phyloP scores from a whole-genome alignment of 2,797 vertebrate species.

The Columba guinea region DNA sequence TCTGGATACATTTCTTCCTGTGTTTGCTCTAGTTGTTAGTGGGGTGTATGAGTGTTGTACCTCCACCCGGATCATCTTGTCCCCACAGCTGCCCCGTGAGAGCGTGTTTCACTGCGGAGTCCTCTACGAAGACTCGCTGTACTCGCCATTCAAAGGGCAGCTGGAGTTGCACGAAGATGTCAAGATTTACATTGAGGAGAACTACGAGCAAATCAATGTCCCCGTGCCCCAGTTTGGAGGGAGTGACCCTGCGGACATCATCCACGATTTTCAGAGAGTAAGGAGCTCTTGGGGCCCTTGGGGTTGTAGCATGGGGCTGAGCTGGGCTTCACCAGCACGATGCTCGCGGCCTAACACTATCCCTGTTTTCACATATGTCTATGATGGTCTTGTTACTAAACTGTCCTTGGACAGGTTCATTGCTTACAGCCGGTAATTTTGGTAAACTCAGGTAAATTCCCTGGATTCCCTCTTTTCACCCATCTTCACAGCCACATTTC shows the following conservation, averaged over 20 bases:
- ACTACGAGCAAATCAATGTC: conserved; percentile 92
- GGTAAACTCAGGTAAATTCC: background rate
- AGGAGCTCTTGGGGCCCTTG: conserved; percentile 9
- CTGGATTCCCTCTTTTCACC: background rate
- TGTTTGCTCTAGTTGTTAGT: background rate
- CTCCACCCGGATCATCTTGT: background rate
- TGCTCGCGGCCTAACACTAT: background rate
- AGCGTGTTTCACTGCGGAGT: conserved; percentile 89
- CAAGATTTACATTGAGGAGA: conserved; percentile 89
- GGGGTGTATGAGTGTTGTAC: background rate
- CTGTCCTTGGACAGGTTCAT: background rate
- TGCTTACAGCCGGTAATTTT: background rate
- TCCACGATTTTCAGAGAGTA: conserved; percentile 94
- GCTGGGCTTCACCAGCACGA: background rate
- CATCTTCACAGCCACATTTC: background rate
- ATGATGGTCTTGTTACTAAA: background rate
- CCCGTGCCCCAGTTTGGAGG: conserved; percentile 90
- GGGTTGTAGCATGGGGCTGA: accelerated
- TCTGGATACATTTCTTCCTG: accelerated
- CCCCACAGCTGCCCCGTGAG: conserved; percentile 83
- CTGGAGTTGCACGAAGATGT: conserved; percentile 92
- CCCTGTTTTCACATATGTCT: background rate
- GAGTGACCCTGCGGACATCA: conserved; percentile 91
- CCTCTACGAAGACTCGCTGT: conserved; percentile 86
- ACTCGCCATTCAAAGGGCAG: conserved; percentile 80